These are phyloP conservation scores for Brachirus orientalis DNA, from an alignment of 2,113 vertebrate genomes.

Conservation along the genomic window DNA sequence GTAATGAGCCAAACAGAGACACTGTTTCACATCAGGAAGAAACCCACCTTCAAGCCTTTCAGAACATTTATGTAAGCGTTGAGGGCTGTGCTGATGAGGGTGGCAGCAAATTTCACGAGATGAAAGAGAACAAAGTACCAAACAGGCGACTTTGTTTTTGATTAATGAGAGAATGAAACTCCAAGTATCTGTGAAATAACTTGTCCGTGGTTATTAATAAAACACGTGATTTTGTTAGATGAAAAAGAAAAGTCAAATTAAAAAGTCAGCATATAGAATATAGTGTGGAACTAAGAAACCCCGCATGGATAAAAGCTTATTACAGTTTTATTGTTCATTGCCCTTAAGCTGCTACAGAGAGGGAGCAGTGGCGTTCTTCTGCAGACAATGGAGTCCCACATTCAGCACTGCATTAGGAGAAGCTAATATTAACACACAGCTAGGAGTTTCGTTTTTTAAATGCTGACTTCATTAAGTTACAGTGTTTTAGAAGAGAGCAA, in stretches of 20 bases:
- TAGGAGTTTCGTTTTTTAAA: neutral
- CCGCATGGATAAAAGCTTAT: slow-evolving; percentile 15
- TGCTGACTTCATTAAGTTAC: neutral
- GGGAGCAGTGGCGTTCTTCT: neutral
- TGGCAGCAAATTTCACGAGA: neutral
- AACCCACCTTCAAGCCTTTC: slow-evolving; percentile 15
- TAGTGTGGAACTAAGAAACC: slow-evolving; percentile 1
- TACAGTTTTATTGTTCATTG: slow-evolving; percentile 19
- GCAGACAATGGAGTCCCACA: neutral
- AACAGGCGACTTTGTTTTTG: slow-evolving; percentile 50
- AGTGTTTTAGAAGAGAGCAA: neutral
- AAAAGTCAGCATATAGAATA: slow-evolving; percentile 31
- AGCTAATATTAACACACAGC: slow-evolving; percentile 1
- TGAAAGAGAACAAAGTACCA: slow-evolving; percentile 40
- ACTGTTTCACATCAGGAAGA: slow-evolving; percentile 22
- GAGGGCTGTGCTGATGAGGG: neutral
- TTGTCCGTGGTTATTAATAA: slow-evolving; percentile 56
- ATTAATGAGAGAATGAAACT: slow-evolving; percentile 60
- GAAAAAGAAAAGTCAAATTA: slow-evolving; percentile 38
- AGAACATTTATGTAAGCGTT: no score
- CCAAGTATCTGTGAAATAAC: slow-evolving; percentile 64
- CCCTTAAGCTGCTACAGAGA: neutral
- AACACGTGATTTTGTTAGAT: slow-evolving; percentile 36
- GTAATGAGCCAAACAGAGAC: slow-evolving; percentile 30
- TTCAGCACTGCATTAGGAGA: neutral